Evolutionary conservation across 2,888 invertebrate species (phyloP), one percentile per base, ranked within the genome.

Genomic region (Tromatobia lineatoria): DNA sequence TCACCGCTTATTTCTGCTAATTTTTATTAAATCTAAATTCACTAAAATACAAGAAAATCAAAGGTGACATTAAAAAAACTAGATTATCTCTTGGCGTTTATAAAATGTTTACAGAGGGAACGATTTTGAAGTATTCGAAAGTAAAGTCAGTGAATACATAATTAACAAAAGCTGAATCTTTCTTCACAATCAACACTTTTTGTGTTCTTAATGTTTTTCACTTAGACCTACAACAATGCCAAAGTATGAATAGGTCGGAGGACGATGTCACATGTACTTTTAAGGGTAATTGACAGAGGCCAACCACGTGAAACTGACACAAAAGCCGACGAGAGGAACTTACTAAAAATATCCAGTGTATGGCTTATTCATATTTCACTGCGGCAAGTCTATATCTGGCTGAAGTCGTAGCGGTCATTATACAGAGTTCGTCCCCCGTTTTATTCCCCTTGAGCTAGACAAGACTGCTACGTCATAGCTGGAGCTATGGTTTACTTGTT

Each of bases 311-410:
- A 64, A 64, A 20, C 34, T 57, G 11, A 23, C 42, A 7, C 42
- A 7, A 42, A 64, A 25, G 47, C 10, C 38, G 25, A 8, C 66
- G 42, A 54, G 42, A 25, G 25, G 18, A 23, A 11, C 7, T 57
- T 0, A 38, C 69, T 69, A 66, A 69, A 69, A 74, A 74, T 69
- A 52, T 23, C 52, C 59, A 61, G 11, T 8, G 67, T 42, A 73
- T n/a, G 38, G 34, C 70, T 81, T 70, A 52, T 81, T 75, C 25
- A 81, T 81, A 76, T 76, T 81, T 70, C 59, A 76, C 47, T 20
- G 69, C 20, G 8, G 18, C 25, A 20, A 29, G 20, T 81, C 64
- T 81, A 81, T 81, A 81, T 70, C 45, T 64, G 76, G 81, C 25
- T 54, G 45, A 7, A 50, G 52, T 38, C 45, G 20, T n/a, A 45